Conservation (phyloP, 2,113 vertebrate genomes). For the Amblyopsis rosae region DNA sequence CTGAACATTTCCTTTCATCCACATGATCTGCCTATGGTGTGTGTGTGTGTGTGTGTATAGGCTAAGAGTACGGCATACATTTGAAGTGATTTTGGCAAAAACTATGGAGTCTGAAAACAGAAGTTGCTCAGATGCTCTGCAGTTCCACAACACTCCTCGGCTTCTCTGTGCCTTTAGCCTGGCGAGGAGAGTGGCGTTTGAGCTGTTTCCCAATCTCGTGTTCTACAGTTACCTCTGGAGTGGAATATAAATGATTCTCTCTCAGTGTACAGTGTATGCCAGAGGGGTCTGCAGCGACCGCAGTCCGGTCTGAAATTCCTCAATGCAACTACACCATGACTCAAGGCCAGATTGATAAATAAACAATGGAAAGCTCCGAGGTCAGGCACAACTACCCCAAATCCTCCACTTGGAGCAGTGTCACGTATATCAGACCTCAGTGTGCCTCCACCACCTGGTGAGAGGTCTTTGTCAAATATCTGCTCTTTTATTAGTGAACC, state of each 20-base stretch:
- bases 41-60: constrained; percentile 16
- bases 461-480: neutral
- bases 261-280: constrained; percentile 73
- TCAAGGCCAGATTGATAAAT: constrained; percentile 76
- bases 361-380: constrained; percentile 70
- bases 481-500: neutral
- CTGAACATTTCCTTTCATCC: constrained; percentile 34
- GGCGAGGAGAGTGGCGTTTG: constrained; percentile 75
- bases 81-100: constrained; percentile 36
- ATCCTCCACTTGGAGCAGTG: constrained; percentile 61
- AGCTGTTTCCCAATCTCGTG: constrained; percentile 80
- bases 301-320: constrained; percentile 76
- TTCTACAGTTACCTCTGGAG: constrained; percentile 81
- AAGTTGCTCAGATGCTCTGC: constrained; percentile 64
- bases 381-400: constrained; percentile 49
- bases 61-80: constrained; percentile 17
- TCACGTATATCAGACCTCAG: constrained; percentile 27
- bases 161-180: constrained; percentile 70
- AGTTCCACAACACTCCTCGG: constrained; percentile 55
- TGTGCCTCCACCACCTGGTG: too few relatives aligned
- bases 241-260: constrained; percentile 81
- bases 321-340: constrained; percentile 71
- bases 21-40: constrained; percentile 1
- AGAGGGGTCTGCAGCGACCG: constrained; percentile 73
- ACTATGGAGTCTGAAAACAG: constrained; percentile 60